phyloP scores from a whole-genome alignment of 2,888 invertebrate species.

The Falcaria lacertinaria region DNA sequence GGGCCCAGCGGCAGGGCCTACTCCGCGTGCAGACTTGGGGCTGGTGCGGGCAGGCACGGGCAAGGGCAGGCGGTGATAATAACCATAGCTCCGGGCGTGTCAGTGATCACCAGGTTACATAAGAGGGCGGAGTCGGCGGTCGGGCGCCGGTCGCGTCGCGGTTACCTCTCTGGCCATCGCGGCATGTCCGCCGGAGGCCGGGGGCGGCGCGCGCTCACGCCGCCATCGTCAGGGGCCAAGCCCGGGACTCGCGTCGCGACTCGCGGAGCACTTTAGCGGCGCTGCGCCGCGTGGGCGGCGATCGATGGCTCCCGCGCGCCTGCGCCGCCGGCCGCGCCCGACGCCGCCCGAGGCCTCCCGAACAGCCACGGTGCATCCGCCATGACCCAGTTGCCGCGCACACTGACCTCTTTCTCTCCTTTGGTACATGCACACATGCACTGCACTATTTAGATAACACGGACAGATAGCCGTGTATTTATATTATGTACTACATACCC shows the following conservation, averaged over 20 bases:
- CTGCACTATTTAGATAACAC: conserved; percentile 45
- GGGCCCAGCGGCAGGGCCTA: conserved; percentile 7
- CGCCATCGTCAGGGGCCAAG: conserved; percentile 72
- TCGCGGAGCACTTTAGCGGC: conserved; percentile 62
- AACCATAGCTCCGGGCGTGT: conserved; percentile 52
- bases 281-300: conserved; percentile 61
- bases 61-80: conserved; percentile 23
- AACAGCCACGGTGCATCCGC: conserved; percentile 48
- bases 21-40: conserved; percentile 12
- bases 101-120: conserved; percentile 48
- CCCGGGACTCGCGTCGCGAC: conserved; percentile 70
- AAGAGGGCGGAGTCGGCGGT: conserved; percentile 46
- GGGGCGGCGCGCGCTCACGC: conserved; percentile 78
- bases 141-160: conserved; percentile 52
- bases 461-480: conserved; percentile 20
- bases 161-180: conserved; percentile 87
- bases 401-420: conserved; percentile 49
- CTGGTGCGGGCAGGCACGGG: conserved; percentile 15
- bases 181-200: conserved; percentile 83
- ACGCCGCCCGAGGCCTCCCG: conserved; percentile 38
- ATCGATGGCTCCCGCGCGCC: conserved; percentile 52
- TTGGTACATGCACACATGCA: conserved; percentile 22
- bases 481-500: conserved; percentile 7
- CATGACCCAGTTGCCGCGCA: conserved; percentile 72
- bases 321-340: conserved; percentile 50